phyloP scores from a whole-genome alignment of 2,113 vertebrate genomes.

The Tamias sibiricus region DNA sequence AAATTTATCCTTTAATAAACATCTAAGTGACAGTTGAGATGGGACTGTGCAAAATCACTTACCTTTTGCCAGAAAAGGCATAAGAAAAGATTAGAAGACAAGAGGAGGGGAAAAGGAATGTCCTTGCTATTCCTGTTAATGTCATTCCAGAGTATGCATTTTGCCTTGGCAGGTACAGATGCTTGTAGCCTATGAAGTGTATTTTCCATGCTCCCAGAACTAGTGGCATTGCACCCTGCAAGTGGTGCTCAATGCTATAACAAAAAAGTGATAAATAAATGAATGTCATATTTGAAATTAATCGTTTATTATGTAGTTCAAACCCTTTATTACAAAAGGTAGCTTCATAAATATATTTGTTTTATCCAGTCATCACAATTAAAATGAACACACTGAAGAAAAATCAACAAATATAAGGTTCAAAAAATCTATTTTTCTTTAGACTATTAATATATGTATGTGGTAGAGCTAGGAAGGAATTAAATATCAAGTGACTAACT shows the following conservation, averaged over 20 bases:
- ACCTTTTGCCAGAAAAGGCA: neutral
- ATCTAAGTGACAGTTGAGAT: neutral
- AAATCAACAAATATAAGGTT: conserved; percentile 15
- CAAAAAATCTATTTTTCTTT: neutral
- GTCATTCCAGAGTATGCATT: neutral
- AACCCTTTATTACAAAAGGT: neutral
- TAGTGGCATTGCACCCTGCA: neutral
- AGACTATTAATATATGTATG: conserved; percentile 5
- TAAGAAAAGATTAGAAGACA: neutral
- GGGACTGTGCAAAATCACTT: neutral
- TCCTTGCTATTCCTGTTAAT: neutral
- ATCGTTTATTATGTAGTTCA: neutral
- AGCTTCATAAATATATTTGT: conserved; percentile 23
- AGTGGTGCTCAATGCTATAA: neutral
- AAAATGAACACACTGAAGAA: neutral
- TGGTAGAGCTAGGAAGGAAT: neutral
- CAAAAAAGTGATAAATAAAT: conserved; percentile 16
- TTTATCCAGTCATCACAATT: neutral
- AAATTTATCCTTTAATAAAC: neutral
- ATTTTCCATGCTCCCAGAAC: neutral
- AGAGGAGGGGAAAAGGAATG: neutral
- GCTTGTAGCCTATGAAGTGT: neutral
- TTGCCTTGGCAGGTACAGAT: neutral
- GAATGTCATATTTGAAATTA: conserved; percentile 8
- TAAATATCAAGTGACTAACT: neutral